Base-by-base conservation (phyloP, 2,797 vertebrate species). In the Synanceia verrucosa region DNA sequence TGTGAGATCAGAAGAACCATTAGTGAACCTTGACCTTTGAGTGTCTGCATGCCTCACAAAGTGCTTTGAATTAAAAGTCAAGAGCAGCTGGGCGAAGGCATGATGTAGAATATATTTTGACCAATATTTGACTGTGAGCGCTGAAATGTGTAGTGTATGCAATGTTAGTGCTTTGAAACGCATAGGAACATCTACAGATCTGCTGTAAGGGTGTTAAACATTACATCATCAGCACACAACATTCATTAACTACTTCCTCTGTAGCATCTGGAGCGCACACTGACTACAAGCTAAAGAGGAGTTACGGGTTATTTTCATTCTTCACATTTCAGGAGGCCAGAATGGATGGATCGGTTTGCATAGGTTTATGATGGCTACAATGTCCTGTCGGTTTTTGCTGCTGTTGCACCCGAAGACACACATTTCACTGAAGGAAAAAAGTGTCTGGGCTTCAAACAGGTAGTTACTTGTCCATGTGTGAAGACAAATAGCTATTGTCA, bases 291-390 rank as follows among this genome's bases (percentile, higher is more conserved):
- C 56, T 74, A 48, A 70, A 70, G 56, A 73, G 66, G 23, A 80
- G 57, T 31, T 16, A 33, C 44, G 61, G 48, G 52, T 76, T 82
- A 21, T n/a, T 28, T 24, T n/a, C 34, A 33, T 46, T 67, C 53
- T 89, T 91, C 86, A 87, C 81, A 88, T 88, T 89, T 86, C 62
- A 65, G 48, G 70, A 83, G 76, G 74, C 59, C 70, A 55, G 66
- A 81, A 41, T 47, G 73, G 77, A 44, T 80, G 65, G 83, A 78
- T 87, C 52, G 50, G 76, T 88, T 94, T 94, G 92, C 94, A 94
- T 94, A 95, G 93, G 83, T 88, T 84, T 44, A 63, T 44, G 28
- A 69, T 59, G 74, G 71, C 75, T 62, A 46, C 70, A 64, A 53
- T 16, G 37, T 69, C 59, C 70, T 9, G 41, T 75, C 21, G 59